Conservation (phyloP, 2,888 invertebrate species). For the Orthosia gothica region DNA sequence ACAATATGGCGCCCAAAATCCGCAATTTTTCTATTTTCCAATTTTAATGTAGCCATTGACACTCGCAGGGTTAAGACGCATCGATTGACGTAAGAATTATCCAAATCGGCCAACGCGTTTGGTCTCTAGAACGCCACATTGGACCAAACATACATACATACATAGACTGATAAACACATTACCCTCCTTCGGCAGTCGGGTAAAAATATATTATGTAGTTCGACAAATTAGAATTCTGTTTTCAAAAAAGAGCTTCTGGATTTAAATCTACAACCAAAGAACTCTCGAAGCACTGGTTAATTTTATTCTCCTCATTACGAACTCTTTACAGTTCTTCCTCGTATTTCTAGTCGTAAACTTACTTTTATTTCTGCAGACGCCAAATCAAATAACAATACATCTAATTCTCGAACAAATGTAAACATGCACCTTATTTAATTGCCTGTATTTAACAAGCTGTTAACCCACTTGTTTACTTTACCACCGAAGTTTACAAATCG, state of each 20-base stretch:
- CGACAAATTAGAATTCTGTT: constrained; percentile 10
- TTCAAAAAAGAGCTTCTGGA: constrained; percentile 9
- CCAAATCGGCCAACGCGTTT: too few relatives aligned
- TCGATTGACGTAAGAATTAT: too few relatives aligned
- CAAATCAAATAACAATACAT: constrained; percentile 55
- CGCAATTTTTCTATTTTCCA: too few relatives aligned
- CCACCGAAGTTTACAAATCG: constrained; percentile 54
- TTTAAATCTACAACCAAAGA: constrained; percentile 20
- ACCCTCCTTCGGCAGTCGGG: too few relatives aligned
- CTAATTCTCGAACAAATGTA: constrained; percentile 55
- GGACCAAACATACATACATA: too few relatives aligned
- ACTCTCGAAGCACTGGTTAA: constrained; percentile 27
- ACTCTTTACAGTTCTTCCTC: constrained; percentile 42
- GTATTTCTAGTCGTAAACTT: constrained; percentile 50
- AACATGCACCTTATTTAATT: constrained; percentile 66
- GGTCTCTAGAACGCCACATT: too few relatives aligned
- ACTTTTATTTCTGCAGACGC: constrained; percentile 55
- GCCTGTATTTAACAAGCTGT: constrained; percentile 63
- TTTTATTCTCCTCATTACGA: constrained; percentile 46
- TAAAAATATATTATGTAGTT: neutral
- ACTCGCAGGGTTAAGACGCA: too few relatives aligned
- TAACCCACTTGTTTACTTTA: constrained; percentile 64
- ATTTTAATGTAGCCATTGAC: too few relatives aligned
- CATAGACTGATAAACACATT: too few relatives aligned
- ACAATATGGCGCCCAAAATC: too few relatives aligned